These are phyloP conservation scores for Reinhardtius hippoglossoides DNA, from an alignment of 2,113 vertebrate species.

Conservation along the genomic window DNA sequence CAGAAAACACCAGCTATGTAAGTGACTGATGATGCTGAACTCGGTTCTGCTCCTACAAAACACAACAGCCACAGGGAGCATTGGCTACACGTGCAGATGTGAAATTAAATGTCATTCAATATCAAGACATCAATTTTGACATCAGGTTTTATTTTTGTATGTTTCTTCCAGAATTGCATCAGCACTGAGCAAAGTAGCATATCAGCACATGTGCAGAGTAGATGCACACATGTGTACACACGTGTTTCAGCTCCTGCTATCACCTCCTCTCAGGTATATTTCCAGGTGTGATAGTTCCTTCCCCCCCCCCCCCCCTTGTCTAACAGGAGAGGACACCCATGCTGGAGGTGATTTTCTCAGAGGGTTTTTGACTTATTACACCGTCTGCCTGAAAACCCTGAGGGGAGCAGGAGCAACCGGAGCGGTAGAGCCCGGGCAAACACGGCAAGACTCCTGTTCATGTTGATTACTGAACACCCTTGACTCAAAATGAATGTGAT, in stretches of 20 bases:
- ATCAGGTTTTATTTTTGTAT: neutral
- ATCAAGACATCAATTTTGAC: neutral
- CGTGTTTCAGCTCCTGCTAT: neutral
- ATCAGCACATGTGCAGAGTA: neutral
- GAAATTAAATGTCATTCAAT: neutral
- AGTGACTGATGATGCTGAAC: constrained; percentile 13
- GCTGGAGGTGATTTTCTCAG: constrained; percentile 11
- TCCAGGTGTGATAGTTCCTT: constrained; percentile 18
- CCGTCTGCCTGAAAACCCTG: constrained; percentile 30
- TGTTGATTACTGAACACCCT: neutral
- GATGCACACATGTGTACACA: neutral
- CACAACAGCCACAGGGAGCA: neutral
- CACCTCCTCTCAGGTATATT: neutral
- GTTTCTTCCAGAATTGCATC: neutral
- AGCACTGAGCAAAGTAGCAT: neutral
- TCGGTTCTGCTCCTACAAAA: neutral
- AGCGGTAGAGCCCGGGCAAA: neutral
- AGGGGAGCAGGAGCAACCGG: neutral
- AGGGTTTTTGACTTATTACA: constrained; percentile 16
- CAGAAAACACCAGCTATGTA: no score
- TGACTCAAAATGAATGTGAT: neutral
- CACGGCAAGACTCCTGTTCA: neutral
- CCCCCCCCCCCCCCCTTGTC: neutral
- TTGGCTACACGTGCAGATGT: neutral
- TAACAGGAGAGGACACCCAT: constrained; percentile 14